Percentiles rank a stretch among this genome's conserved stretches.
Conservation (phyloP, 92 coral and sea anemone genomes). For the Zoanthus solanderi region DNA sequence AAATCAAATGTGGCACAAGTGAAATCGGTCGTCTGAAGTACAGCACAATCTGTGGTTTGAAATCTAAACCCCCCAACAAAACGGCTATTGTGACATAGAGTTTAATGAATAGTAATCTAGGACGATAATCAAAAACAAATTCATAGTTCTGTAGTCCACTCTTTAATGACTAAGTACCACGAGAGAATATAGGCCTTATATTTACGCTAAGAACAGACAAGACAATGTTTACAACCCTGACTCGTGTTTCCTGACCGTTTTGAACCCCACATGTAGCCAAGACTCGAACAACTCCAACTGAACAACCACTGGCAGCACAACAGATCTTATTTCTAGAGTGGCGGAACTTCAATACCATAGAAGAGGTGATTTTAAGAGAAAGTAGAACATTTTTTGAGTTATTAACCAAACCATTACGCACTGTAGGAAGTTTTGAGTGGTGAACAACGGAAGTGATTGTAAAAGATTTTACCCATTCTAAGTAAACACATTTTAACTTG, state of each 20-base stretch:
- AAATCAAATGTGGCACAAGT: neutral
- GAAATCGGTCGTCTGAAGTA: neutral
- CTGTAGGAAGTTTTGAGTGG: slow-evolving; percentile 70
- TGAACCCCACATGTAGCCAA: neutral
- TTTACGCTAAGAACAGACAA: slow-evolving; percentile 54
- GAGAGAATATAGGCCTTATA: slow-evolving; percentile 53
- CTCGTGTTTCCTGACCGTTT: neutral
- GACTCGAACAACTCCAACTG: neutral
- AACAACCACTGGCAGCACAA: neutral
- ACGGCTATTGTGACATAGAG: neutral
- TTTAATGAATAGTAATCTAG: slow-evolving; percentile 8
- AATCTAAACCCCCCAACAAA: neutral
- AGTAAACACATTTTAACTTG: slow-evolving; percentile 67
- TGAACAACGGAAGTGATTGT: slow-evolving; percentile 88
- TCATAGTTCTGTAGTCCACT: slow-evolving; percentile 5
- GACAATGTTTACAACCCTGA: slow-evolving; percentile 55
- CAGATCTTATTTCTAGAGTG: neutral
- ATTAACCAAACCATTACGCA: slow-evolving; percentile 34
- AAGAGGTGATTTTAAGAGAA: neutral
- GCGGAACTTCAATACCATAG: neutral
- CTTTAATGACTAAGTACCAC: neutral
- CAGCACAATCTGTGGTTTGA: neutral
- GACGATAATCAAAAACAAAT: slow-evolving; percentile 31
- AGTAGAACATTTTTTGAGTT: slow-evolving; percentile 31
- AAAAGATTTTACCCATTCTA: slow-evolving; percentile 51